phyloP scores from a whole-genome alignment of 2,888 invertebrate genomes.

The Caenorhabditis afra region DNA sequence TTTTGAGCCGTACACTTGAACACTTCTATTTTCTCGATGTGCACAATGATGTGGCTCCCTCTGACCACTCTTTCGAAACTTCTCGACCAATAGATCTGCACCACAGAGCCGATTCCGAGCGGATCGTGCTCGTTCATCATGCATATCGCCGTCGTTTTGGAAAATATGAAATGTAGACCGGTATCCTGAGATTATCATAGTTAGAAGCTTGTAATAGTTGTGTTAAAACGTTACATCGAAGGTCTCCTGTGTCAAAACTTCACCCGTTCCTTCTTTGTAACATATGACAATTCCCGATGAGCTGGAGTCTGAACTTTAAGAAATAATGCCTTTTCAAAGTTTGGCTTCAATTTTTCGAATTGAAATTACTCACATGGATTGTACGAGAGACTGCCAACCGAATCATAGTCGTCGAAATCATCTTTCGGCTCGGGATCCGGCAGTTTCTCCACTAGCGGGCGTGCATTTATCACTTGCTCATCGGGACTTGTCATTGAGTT shows the following conservation, averaged over 20 bases:
- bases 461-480: too few relatives aligned
- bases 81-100: slow-evolving; percentile 39
- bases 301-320: slow-evolving; percentile 14
- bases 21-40: slow-evolving; percentile 46
- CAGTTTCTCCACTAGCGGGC: too few relatives aligned
- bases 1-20: slow-evolving; percentile 31
- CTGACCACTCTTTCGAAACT: slow-evolving; percentile 35
- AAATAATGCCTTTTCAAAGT: background rate
- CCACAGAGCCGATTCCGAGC: slow-evolving; percentile 41
- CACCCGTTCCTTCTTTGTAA: slow-evolving; percentile 24
- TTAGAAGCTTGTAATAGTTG: background rate
- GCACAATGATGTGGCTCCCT: slow-evolving; percentile 41
- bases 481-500: too few relatives aligned
- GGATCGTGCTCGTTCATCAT: slow-evolving; percentile 5
- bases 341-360: background rate
- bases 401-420: too few relatives aligned
- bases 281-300: slow-evolving; percentile 39
- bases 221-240: slow-evolving; percentile 23
- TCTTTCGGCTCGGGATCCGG: too few relatives aligned
- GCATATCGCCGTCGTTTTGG: slow-evolving; percentile 15
- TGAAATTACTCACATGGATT: too few relatives aligned
- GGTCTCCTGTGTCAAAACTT: slow-evolving; percentile 42
- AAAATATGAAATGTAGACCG: slow-evolving; percentile 44
- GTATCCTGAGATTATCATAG: slow-evolving; percentile 25
- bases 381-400: too few relatives aligned